These are phyloP conservation scores for Mus minutoides DNA, from an alignment of 2,797 vertebrate species.

Conservation along the genomic window DNA sequence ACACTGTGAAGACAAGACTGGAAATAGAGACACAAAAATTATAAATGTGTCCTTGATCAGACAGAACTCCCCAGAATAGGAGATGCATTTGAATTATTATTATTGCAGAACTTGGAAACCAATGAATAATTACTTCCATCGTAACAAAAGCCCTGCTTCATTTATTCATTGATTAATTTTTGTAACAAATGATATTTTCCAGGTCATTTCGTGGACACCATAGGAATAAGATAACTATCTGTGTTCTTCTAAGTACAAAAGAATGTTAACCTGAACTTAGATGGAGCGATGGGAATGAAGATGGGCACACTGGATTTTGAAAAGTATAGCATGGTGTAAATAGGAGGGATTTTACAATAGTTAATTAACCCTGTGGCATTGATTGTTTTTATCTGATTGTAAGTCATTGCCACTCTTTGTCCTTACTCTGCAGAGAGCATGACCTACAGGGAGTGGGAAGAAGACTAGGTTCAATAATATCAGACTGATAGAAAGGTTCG, in stretches of 20 bases:
- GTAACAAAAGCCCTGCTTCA: not conserved
- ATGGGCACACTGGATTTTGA: not conserved
- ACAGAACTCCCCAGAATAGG: not conserved
- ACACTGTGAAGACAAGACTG: not conserved
- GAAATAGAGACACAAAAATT: not conserved
- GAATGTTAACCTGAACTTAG: not conserved
- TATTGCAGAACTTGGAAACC: not conserved
- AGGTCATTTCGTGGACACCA: not conserved
- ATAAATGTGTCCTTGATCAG: not conserved
- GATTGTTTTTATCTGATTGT: not conserved
- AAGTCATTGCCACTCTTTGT: constrained; percentile 41
- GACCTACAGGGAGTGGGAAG: not conserved
- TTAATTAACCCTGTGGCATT: constrained; percentile 56
- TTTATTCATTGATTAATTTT: constrained; percentile 16
- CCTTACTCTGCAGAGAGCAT: not conserved
- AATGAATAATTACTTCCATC: not conserved
- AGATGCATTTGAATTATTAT: not conserved
- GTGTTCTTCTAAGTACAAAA: not conserved
- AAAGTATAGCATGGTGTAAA: not conserved
- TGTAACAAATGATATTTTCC: not conserved
- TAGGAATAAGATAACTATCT: not conserved
- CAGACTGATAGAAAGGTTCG: not conserved
- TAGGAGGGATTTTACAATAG: not conserved
- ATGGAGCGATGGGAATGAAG: not conserved
- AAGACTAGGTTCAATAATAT: not conserved